Conservation (phyloP, 2,888 invertebrate genomes). For the Dryadula phaetusa region DNA sequence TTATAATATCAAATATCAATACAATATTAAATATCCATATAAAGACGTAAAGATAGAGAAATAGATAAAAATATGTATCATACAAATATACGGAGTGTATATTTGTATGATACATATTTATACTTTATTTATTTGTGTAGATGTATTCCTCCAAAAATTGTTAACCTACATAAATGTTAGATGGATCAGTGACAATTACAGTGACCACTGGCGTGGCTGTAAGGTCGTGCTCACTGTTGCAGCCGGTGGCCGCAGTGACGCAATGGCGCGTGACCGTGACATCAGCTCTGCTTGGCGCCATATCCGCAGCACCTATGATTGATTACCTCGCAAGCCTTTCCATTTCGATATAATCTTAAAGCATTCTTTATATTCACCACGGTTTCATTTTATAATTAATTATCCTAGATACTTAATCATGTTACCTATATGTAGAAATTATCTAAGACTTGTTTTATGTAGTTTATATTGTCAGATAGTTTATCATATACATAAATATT, state of each 20-base stretch:
- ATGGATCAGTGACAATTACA: conserved; percentile 34
- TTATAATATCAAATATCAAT: no score
- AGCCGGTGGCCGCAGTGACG: conserved; percentile 53
- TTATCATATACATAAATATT: not conserved
- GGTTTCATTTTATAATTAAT: not conserved
- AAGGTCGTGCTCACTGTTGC: conserved; percentile 37
- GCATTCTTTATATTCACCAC: conserved; percentile 3
- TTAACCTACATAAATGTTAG: conserved; percentile 34
- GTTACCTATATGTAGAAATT: not conserved
- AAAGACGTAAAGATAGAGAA: no score
- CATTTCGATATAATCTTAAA: conserved; percentile 36
- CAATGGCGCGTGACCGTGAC: conserved; percentile 77
- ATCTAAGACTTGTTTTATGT: not conserved
- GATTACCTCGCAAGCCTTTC: conserved; percentile 51
- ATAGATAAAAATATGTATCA: no score
- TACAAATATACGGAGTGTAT: no score
- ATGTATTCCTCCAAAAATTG: conserved; percentile 6
- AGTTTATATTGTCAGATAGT: not conserved
- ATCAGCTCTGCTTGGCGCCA: conserved; percentile 56
- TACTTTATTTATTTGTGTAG: not conserved
- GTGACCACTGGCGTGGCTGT: conserved; percentile 20
- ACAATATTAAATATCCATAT: no score
- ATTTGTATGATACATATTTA: no score
- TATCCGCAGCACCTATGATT: conserved; percentile 62
- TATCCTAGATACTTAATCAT: not conserved